phyloP scores from a whole-genome alignment of 2,113 vertebrate genomes.

The Procavia capensis region DNA sequence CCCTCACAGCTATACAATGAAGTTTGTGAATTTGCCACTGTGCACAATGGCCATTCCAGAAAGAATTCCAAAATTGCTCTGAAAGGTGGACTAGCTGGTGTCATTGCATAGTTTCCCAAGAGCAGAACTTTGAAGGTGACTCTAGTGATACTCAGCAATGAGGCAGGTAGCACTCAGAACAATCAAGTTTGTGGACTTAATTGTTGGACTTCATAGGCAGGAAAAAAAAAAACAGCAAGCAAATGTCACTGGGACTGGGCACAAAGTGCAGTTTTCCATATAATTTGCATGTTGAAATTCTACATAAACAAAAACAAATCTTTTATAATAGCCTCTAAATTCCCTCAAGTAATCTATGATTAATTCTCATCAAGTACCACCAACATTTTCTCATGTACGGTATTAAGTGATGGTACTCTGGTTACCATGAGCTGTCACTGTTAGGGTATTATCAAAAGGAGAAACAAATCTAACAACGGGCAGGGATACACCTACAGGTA shows the following conservation, averaged over 20 bases:
- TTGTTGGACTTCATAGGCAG: too few relatives aligned
- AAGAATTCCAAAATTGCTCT: too few relatives aligned
- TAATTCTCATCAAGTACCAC: background rate
- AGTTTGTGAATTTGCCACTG: too few relatives aligned
- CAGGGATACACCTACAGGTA: background rate
- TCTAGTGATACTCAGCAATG: too few relatives aligned
- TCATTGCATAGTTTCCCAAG: too few relatives aligned
- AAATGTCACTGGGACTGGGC: background rate
- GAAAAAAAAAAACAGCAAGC: background rate
- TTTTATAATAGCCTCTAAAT: constrained; percentile 26
- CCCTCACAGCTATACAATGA: too few relatives aligned
- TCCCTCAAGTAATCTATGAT: background rate
- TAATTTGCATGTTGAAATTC: constrained; percentile 25
- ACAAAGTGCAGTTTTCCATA: background rate
- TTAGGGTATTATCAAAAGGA: background rate
- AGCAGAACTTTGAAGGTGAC: too few relatives aligned
- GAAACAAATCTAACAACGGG: background rate
- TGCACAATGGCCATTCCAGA: too few relatives aligned
- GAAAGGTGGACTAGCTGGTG: too few relatives aligned
- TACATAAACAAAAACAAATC: constrained; percentile 10
- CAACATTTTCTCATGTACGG: background rate
- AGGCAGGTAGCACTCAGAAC: too few relatives aligned
- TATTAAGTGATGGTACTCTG: background rate
- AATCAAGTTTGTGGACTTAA: too few relatives aligned
- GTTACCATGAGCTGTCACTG: background rate